A percentile compares a stretch with the other conserved stretches of the same genome.
Evolutionary conservation across 1,140 invertebrate species (phyloP).

Genomic region (Spodoptera litura): DNA sequence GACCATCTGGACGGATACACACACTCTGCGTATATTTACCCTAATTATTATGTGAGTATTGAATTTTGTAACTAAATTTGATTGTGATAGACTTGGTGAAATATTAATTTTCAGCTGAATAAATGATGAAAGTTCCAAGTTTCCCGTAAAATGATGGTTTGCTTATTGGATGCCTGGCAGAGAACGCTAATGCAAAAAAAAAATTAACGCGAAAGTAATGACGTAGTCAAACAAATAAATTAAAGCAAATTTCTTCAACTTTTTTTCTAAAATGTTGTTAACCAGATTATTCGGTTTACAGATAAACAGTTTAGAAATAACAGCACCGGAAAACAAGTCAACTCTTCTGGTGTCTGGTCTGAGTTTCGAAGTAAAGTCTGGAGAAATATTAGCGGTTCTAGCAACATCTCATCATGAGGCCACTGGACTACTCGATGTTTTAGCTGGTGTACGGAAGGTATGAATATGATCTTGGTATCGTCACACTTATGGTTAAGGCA

Average conservation of each 20-base stretch:
- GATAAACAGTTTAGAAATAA: slow-evolving; percentile 87
- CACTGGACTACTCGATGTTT: slow-evolving; percentile 92
- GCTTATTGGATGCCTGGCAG: too few species aligned
- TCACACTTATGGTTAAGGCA: background rate
- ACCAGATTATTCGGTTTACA: slow-evolving; percentile 57
- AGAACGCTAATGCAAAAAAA: too few species aligned
- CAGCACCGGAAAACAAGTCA: slow-evolving; percentile 84
- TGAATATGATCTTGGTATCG: slow-evolving; percentile 8
- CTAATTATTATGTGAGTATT: slow-evolving; percentile 88
- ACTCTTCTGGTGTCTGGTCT: slow-evolving; percentile 82
- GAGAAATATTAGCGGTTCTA: slow-evolving; percentile 96
- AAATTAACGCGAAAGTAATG: too few species aligned
- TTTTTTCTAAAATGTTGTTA: too few species aligned
- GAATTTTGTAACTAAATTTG: background rate
- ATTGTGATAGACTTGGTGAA: too few species aligned
- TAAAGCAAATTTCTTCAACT: too few species aligned
- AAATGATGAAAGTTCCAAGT: too few species aligned
- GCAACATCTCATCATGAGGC: slow-evolving; percentile 93
- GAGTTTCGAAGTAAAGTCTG: slow-evolving; percentile 91
- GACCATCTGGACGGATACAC: slow-evolving; percentile 86
- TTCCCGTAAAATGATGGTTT: too few species aligned
- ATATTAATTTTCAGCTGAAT: too few species aligned
- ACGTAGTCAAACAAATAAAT: too few species aligned
- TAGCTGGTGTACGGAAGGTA: slow-evolving; percentile 90
- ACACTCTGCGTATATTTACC: slow-evolving; percentile 87